phyloP scores from a whole-genome alignment of 2,888 invertebrate genomes.

The Drosophila aldrichi region DNA sequence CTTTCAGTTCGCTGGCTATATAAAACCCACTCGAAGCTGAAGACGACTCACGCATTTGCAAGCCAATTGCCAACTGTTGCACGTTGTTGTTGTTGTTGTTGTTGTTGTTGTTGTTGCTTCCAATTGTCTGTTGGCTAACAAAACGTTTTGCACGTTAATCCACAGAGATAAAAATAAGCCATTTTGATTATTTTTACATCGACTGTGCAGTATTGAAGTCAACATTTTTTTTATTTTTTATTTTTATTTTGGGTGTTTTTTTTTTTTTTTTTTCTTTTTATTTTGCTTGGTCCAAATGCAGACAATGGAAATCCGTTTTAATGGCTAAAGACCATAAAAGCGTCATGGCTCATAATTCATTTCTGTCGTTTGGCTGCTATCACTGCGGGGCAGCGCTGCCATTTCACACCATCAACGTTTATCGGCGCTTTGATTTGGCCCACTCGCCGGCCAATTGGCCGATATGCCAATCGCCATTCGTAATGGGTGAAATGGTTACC shows the following conservation, averaged over 20 bases:
- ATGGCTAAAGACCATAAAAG: constrained; percentile 72
- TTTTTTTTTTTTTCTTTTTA: constrained; percentile 27
- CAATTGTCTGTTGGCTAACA: constrained; percentile 38
- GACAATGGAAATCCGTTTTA: constrained; percentile 75
- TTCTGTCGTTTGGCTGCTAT: constrained; percentile 42
- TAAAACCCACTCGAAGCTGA: constrained; percentile 49
- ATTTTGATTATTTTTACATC: constrained; percentile 63
- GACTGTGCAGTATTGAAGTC: constrained; percentile 17
- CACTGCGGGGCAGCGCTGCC: constrained; percentile 55
- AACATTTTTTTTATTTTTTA: constrained; percentile 3
- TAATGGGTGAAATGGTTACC: constrained; percentile 55
- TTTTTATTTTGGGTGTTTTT: constrained; percentile 40
- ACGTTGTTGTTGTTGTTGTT: constrained; percentile 16
- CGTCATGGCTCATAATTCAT: constrained; percentile 76
- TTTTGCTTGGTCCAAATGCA: constrained; percentile 33
- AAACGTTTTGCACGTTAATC: constrained; percentile 37
- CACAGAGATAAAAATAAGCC: constrained; percentile 27
- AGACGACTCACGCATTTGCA: constrained; percentile 66
- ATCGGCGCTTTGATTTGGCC: constrained; percentile 69
- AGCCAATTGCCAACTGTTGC: constrained; percentile 61
- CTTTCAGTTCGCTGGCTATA: constrained; percentile 1
- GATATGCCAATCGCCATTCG: constrained; percentile 61
- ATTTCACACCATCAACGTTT: constrained; percentile 72
- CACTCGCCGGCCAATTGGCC: constrained; percentile 61
- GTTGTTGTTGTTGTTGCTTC: constrained; percentile 15